Evolutionary conservation across 2,797 vertebrate genomes (phyloP), one percentile per base, ranked within the genome.

Genomic region (Tenualosa thibaudeaui): DNA sequence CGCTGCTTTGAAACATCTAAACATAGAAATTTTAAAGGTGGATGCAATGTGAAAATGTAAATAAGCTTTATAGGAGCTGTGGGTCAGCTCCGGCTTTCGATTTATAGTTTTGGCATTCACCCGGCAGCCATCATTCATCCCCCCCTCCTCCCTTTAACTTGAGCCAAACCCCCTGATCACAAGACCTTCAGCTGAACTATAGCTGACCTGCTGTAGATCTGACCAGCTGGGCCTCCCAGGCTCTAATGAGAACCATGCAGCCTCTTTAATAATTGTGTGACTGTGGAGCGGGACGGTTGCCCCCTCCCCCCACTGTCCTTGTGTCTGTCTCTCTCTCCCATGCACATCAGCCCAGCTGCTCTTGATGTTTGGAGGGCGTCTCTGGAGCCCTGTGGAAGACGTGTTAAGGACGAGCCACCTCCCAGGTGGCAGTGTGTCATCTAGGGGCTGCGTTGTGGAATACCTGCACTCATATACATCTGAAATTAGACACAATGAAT

Each of bases 151-250:
- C n/a, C 65, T 54, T 87, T 84, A 83, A 84, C 88, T 87, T 3
- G 31, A 91, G 92, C 92, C 92, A 93, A 92, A 89, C 90, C 92
- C 88, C 87, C 88, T 90, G 94, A 95, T 95, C 94, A 96, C 93
- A 94, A 96, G 96, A 97, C 96, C 96, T 96, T 96, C 94, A 92
- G 95, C 95, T 98, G 97, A 97, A 98, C 97, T 95, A 86, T 95
- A 96, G 95, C 94, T 96, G 96, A 96, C 96, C 96, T 96, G 94
- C 94, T 94, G 96, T 95, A 96, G 94, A 86, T 95, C 94, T 94
- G 94, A 96, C 95, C 96, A 97, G 96, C 96, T 97, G 96, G 95
- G 95, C 95, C 92, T 95, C 93, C 95, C 90, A 96, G 94, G 91
- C 94, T 94, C 93, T 96, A 96, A 97, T 96, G 94, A 96, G 94